Base-by-base conservation (phyloP, 2,888 invertebrate genomes). In the Liposcelis brunnea region DNA sequence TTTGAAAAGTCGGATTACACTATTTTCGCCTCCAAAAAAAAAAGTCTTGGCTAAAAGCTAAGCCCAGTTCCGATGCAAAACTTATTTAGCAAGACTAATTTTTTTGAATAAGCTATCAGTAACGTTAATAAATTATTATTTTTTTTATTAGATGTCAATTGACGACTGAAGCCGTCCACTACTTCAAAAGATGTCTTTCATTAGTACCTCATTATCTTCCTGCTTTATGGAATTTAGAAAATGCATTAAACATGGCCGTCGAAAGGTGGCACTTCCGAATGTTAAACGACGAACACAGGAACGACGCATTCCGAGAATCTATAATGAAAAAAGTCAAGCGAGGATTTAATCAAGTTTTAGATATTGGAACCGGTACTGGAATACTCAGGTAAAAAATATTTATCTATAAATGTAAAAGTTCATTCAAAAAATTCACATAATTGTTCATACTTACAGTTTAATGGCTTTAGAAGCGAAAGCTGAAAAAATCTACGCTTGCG, bases 261-360 rank as follows among this genome's bases (percentile, higher is more conserved):
- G 79, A 80, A 49, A 64, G 83, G 43, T 86, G 86, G 85, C 85
- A 86, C 60, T 85, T 77, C 59, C 66, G 78, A 47, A 86, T 86
- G 85, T 61, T 86, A 19, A 87, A 86, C 63, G 85, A 86, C 58
- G 65, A 61, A 48, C 58, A 61, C 14, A 66, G 86, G 36, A 86
- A 87, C 62, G 58, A 66, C 46, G 69, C 74, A 1, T 87, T 76
- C 57, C 64, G 65, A 45, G 58, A 62, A 44, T 84, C 83, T 1
- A 77, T 86, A 49, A 55, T 57, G 14, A 63, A 68, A 46, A 68
- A 65, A 48, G 58, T 80, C 2, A 58, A 61, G 3, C 54, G 60
- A 21, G 68, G 70, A 12, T 65, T 62, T 50, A 67, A 70, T 43
- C 66, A 62, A 49, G 74, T 84, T 12, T 59, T 84, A 32, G 85